Conservation (phyloP, 2,888 invertebrate genomes). For the Coecobrya sp. region DNA sequence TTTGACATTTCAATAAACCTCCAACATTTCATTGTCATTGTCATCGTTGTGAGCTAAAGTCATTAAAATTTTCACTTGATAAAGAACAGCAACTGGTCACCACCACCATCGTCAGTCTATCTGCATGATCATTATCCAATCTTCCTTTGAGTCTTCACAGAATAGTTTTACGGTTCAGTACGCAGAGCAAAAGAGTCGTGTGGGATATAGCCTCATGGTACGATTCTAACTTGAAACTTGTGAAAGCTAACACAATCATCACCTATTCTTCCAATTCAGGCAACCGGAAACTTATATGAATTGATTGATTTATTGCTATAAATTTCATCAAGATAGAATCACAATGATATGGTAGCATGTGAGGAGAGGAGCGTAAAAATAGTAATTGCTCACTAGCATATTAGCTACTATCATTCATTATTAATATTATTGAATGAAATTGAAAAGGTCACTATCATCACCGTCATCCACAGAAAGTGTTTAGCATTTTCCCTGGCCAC, state of each 20-base stretch:
- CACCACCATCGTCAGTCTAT: neutral
- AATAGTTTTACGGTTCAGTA: neutral
- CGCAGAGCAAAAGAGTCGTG: neutral
- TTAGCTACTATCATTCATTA: neutral
- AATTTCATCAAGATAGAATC: neutral
- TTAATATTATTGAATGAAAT: conserved; percentile 29
- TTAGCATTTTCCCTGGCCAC: neutral
- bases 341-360: neutral
- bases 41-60: neutral
- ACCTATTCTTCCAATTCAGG: conserved; percentile 43
- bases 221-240: conserved; percentile 8
- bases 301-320: conserved; percentile 54
- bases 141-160: neutral
- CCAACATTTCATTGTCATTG: neutral
- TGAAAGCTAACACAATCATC: conserved; percentile 34
- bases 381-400: conserved; percentile 8
- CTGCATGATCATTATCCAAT: no score
- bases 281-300: conserved; percentile 43
- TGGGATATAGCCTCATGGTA: conserved; percentile 5
- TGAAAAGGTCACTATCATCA: conserved; percentile 45
- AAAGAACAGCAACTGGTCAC: neutral
- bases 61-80: conserved; percentile 20
- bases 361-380: neutral
- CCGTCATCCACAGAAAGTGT: neutral
- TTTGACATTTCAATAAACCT: conserved; percentile 12